Base-by-base conservation (phyloP, 2,797 vertebrate genomes). In the Notamacropus eugenii region DNA sequence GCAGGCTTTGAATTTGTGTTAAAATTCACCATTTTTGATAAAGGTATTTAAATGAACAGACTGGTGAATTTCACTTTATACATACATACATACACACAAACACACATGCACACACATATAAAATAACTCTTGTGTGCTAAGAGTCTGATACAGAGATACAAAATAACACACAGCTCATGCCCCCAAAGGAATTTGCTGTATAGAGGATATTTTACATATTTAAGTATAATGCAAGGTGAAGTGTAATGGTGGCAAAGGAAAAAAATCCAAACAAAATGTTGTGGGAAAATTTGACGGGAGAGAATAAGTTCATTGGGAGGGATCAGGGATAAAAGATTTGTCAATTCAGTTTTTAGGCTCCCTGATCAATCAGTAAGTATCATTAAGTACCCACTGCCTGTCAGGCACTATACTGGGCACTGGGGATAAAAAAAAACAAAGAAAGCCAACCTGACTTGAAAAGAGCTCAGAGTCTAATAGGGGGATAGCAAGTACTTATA, bases 1-100 rank as follows among this genome's bases (percentile, higher is more conserved):
- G 24, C 54, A 87, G 87, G 57, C 46, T 93, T 96, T 93, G 92
- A 96, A 95, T 95, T 90, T 95, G 92, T 94, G 92, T 94, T 95
- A 92, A 34, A 54, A 94, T 93, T 96, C 93, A 28, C 55, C 54
- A 0, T 93, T 94, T 96, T 93, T 91, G 90, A 28, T n/a, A 54
- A 87, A 74, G 91, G 59, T 67, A 59, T 54, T 92, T 50, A 97
- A 90, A 58, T 91, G 56, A 50, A 90, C 24, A 67, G 82, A 67
- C 91, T 52, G 91, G 91, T 55, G 87, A 4, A 0, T 93, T 96
- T 93, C 74, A 52, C 58, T 82, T n/a, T 10, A 82, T 56, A 56
- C 22, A 27, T 4, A 55, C 55, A 55, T 52, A 52, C 50, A 52
- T 52, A 5, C 22, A 56, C 56, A 54, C 11, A 54, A 52, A 52